Percentiles rank a stretch among this genome's conserved stretches.
Conservation (phyloP, 2,797 vertebrate genomes). For the Lithobates sylvaticus region DNA sequence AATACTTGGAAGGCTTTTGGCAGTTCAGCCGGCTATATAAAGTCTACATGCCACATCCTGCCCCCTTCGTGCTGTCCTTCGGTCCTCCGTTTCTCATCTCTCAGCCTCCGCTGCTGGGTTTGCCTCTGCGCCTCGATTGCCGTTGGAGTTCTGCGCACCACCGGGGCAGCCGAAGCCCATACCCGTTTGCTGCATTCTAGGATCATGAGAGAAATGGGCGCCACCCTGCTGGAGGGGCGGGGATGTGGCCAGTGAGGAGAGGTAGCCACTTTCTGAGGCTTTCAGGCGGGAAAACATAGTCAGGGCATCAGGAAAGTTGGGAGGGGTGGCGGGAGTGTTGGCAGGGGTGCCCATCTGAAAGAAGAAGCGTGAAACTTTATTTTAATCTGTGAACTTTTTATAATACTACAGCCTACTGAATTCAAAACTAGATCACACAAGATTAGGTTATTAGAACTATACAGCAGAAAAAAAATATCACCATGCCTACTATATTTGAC, state of each 20-base stretch:
- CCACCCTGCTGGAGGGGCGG: conserved; percentile 74
- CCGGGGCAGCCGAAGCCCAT: conserved; percentile 85
- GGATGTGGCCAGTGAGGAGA: conserved; percentile 87
- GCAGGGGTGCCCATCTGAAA: conserved; percentile 96
- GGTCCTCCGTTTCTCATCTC: conserved; percentile 84
- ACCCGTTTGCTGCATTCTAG: conserved; percentile 77
- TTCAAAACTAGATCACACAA: too few species aligned
- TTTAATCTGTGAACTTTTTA: background rate
- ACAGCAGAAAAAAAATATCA: too few species aligned
- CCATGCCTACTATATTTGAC: too few species aligned
- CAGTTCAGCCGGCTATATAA: conserved; percentile 13
- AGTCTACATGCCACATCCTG: conserved; percentile 58
- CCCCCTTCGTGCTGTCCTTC: conserved; percentile 29
- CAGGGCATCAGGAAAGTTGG: conserved; percentile 94
- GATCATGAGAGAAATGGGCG: conserved; percentile 71
- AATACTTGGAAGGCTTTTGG: conserved; percentile 19
- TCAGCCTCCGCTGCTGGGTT: conserved; percentile 95
- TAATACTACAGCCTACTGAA: too few species aligned
- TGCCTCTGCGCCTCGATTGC: conserved; percentile 83
- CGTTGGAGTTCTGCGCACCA: conserved; percentile 77
- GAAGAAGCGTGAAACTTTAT: background rate
- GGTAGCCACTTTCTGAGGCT: conserved; percentile 89
- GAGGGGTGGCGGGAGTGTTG: conserved; percentile 96
- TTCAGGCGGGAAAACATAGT: conserved; percentile 98
- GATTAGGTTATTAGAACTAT: too few species aligned